These are phyloP conservation scores for Amazona vittata DNA, from an alignment of 2,113 vertebrate species.

Conservation along the genomic window DNA sequence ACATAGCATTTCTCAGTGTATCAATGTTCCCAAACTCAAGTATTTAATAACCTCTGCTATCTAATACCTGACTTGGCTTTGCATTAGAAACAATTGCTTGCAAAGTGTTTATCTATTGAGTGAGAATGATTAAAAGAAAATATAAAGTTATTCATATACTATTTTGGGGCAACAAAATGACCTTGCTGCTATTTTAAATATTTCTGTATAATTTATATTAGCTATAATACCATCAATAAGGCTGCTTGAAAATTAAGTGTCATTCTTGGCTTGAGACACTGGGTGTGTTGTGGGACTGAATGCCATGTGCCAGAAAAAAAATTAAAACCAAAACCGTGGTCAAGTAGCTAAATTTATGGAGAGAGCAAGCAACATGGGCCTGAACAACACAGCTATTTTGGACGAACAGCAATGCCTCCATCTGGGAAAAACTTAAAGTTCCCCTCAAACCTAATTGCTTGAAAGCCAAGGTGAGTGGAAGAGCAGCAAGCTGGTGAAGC, in stretches of 20 bases:
- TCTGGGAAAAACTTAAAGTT: neutral
- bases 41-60: constrained; percentile 2
- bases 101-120: constrained; percentile 50
- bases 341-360: constrained; percentile 32
- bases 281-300: constrained; percentile 50
- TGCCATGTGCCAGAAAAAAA: constrained; percentile 60
- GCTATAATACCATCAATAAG: constrained; percentile 49
- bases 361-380: neutral
- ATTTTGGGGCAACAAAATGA: constrained; percentile 30
- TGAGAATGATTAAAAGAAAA: constrained; percentile 56
- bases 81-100: constrained; percentile 9
- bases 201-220: constrained; percentile 58
- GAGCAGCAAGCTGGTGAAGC: neutral
- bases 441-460: neutral
- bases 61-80: constrained; percentile 50
- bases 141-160: neutral
- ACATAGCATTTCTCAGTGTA: neutral
- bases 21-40: neutral
- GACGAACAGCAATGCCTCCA: neutral
- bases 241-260: constrained; percentile 64
- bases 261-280: constrained; percentile 44
- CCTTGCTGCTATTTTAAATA: constrained; percentile 52
- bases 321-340: constrained; percentile 50
- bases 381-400: neutral
- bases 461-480: neutral